These are phyloP conservation scores for Ips nitidus DNA, from an alignment of 1,140 invertebrate genomes.

Conservation along the genomic window DNA sequence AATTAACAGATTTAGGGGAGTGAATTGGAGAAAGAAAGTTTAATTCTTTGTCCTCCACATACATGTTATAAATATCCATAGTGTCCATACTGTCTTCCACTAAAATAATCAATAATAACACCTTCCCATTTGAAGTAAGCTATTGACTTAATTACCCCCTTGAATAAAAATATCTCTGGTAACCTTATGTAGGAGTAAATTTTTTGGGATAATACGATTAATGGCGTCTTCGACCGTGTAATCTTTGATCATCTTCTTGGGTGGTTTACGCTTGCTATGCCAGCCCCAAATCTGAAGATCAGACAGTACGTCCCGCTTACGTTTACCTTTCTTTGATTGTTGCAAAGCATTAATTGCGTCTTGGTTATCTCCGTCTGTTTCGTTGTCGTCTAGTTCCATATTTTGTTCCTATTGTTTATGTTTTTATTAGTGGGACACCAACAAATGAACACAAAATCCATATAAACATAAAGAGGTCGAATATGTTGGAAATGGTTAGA, in stretches of 20 bases:
- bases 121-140: neutral
- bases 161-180: constrained; percentile 46
- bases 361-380: constrained; percentile 39
- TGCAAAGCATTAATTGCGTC: constrained; percentile 47
- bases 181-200: constrained; percentile 56
- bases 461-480: too few species aligned
- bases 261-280: constrained; percentile 70
- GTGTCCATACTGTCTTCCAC: constrained; percentile 64
- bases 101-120: constrained; percentile 8
- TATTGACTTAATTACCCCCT: constrained; percentile 12
- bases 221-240: constrained; percentile 67
- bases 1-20: constrained; percentile 42
- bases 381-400: constrained; percentile 45
- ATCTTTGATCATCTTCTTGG: constrained; percentile 63
- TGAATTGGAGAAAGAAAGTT: constrained; percentile 41
- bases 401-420: constrained; percentile 35
- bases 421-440: too few species aligned
- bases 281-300: constrained; percentile 72
- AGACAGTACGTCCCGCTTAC: constrained; percentile 66
- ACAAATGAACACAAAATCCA: too few species aligned
- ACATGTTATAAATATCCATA: constrained; percentile 65
- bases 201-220: constrained; percentile 60
- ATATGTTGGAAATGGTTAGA: too few species aligned
- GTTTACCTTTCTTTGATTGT: constrained; percentile 57
- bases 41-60: constrained; percentile 59